Evolutionary conservation across 1,140 invertebrate genomes (phyloP), one percentile per base, ranked within the genome.

Genomic region (Diabrotica virgifera): DNA sequence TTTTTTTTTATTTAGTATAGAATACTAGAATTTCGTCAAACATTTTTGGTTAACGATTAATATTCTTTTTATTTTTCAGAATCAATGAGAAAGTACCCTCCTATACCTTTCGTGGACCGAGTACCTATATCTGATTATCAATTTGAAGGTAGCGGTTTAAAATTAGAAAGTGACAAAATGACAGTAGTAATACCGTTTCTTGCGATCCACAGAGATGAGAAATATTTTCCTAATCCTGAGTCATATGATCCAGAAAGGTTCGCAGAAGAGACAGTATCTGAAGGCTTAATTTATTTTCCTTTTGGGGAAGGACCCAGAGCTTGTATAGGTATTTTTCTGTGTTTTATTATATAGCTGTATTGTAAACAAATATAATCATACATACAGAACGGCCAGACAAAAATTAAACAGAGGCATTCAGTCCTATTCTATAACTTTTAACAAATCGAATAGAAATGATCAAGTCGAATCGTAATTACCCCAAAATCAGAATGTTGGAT

Each of bases 181-280:
- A 59, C 67, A 13, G 65, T 82, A 3, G 60, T 68, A 3, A 72
- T 82, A 35, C 80, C 82, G 8, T 61, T 75, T 3, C 65, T 69
- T 60, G 72, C 65, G 0, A 65, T 81, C 35, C 78, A 82, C 56
- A 54, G 79, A 54, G 82, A 85, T 73, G 77, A 80, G 5, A 70
- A 82, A n/a, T 77, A 82, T 66, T 89, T 80, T 77, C 78, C 81
- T 12, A 76, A 88, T 38, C 86, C 87, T 4, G 68, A 83, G 10
- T 77, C 76, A 71, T 89, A 87, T 72, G 75, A 82, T 66, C 87
- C 87, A 2, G 82, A 87, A 52, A 63, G 78, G 61, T 82, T 81
- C 69, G 58, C 64, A 0, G 75, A 80, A 53, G 73, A 78, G 12
- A 80, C 77, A 66, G 70, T 68, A 6, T 70, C 75, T 11, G 74